These are phyloP conservation scores for Tokudaia muenninki DNA, from an alignment of 2,797 vertebrate genomes.

Conservation along the genomic window DNA sequence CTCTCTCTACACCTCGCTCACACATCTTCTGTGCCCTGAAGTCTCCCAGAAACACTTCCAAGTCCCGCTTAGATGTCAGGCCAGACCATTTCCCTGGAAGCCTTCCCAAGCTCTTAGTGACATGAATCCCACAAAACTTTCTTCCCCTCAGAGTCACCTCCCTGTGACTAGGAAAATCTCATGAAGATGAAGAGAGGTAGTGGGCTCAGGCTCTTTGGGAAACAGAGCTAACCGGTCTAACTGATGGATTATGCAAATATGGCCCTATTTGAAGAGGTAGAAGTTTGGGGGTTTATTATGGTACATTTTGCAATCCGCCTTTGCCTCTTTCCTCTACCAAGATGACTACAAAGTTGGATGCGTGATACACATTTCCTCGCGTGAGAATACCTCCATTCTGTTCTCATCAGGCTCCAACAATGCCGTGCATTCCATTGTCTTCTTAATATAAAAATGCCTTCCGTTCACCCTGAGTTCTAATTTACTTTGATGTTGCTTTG, in stretches of 20 bases:
- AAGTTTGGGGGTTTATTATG: background rate
- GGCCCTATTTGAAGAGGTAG: background rate
- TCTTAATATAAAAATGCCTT: background rate
- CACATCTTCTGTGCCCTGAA: background rate
- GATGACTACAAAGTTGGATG: background rate
- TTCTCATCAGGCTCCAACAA: background rate
- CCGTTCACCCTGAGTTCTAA: background rate
- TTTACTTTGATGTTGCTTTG: background rate
- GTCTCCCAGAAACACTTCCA: background rate
- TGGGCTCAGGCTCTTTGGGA: background rate
- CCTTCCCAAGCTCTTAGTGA: background rate
- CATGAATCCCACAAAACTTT: background rate
- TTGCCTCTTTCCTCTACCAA: background rate
- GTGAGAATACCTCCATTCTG: background rate
- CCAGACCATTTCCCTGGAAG: background rate
- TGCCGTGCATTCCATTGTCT: background rate
- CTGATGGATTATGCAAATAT: background rate
- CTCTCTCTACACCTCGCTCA: background rate
- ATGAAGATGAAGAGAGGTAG: accelerated
- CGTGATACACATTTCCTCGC: background rate
- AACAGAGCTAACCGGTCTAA: background rate
- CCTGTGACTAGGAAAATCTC: accelerated
- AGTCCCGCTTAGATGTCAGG: background rate
- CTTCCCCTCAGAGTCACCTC: background rate
- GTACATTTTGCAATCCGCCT: background rate